Evolutionary conservation across 1,140 invertebrate species (phyloP).

Genomic region (Planococcus citri): DNA sequence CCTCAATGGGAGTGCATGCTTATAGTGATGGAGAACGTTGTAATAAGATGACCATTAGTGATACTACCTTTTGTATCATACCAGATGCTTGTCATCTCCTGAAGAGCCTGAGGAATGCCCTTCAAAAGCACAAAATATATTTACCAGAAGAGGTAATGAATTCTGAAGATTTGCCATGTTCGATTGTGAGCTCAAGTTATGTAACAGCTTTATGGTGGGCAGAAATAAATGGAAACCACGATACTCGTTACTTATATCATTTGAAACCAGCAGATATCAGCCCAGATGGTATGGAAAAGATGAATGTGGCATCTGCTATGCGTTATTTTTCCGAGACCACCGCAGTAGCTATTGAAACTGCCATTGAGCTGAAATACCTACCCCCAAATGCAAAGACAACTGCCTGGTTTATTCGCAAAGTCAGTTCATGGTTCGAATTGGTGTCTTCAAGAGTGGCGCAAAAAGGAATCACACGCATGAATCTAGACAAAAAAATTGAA

Average conservation of each 20-base stretch:
- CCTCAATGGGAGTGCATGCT: background rate
- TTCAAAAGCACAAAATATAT: background rate
- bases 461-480: background rate
- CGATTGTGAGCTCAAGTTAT: background rate
- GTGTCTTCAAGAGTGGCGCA: background rate
- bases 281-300: constrained; percentile 17
- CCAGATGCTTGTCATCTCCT: constrained; percentile 21
- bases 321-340: constrained; percentile 13
- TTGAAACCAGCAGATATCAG: background rate
- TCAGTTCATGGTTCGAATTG: background rate
- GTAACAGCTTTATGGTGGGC: background rate
- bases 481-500: background rate
- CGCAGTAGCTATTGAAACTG: constrained; percentile 13
- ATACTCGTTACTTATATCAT: background rate
- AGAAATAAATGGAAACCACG: background rate
- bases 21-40: background rate
- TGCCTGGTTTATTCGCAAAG: background rate
- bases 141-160: background rate
- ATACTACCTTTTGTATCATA: constrained; percentile 5
- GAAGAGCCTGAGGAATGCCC: constrained; percentile 12
- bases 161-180: background rate
- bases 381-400: background rate
- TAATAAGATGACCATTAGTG: background rate
- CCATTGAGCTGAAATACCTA: background rate
- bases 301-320: constrained; percentile 14